These are phyloP conservation scores for Anser cygnoides DNA, from an alignment of 2,113 vertebrate species.

Conservation along the genomic window DNA sequence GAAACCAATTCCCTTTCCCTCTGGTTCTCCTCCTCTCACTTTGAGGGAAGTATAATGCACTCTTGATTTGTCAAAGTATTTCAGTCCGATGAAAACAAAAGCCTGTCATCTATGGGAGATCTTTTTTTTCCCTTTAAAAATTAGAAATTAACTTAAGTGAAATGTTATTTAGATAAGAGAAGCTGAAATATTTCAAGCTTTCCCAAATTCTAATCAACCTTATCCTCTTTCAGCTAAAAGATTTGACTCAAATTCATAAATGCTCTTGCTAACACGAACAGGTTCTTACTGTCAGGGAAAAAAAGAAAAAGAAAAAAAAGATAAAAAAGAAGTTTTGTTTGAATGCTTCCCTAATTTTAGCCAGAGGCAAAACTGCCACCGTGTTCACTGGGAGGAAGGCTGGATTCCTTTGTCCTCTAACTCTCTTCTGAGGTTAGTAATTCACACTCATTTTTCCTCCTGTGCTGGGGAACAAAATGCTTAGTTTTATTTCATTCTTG, in stretches of 20 bases:
- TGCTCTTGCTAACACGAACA: background rate
- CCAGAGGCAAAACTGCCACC: background rate
- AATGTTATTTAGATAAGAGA: constrained; percentile 26
- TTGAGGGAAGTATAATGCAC: background rate
- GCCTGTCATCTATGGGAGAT: background rate
- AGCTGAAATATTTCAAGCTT: constrained; percentile 38
- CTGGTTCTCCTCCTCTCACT: background rate
- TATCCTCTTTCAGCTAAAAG: background rate
- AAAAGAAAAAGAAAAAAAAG: background rate
- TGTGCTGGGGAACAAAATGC: background rate
- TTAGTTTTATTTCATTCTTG: background rate
- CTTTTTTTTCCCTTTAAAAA: background rate
- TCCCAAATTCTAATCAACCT: constrained; percentile 25
- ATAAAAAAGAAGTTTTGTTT: background rate
- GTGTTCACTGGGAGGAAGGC: background rate
- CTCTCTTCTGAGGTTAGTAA: background rate
- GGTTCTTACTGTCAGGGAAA: background rate
- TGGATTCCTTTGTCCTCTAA: background rate
- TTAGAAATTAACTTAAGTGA: background rate
- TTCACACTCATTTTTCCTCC: background rate
- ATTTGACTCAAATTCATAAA: constrained; percentile 31
- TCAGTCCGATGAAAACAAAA: background rate
- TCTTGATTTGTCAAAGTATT: background rate
- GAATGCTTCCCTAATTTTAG: constrained; percentile 23
- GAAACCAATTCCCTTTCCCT: background rate